Base-by-base conservation (phyloP, 2,113 vertebrate genomes). In the Pituophis catenifer region DNA sequence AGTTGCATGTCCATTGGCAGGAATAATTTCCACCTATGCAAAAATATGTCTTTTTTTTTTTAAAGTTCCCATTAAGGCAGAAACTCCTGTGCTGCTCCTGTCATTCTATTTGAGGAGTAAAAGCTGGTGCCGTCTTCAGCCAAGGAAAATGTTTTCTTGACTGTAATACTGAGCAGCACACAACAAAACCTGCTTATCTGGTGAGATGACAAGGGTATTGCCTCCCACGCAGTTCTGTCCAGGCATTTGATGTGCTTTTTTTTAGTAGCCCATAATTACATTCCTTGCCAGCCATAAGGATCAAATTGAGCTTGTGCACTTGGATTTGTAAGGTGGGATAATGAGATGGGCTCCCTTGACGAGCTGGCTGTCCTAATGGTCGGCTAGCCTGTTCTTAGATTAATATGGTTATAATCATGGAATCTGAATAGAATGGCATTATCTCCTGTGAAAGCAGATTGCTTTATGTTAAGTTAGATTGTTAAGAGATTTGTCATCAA, bases 21-120 rank as follows among this genome's bases (percentile, higher is more conserved):
- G 94, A 97, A 95, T 96, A 92, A 97, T 96, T 97, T 95, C 95
- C 93, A 95, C 93, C 70, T 95, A 89, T 91, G 90, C 59, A 94
- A 94, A 97, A 90, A 90, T 54, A 95, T 94, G 92, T 95, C 90
- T 93, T 57, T 94, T 93, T 58, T 59, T 59, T 59, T 3, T 2
- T 95, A 59, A 95, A 96, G n/a, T 94, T 93, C 85, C 88, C 44
- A 95, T 93, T 93, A 96, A 94, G 95, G 93, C 48, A 95, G 95
- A 96, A 92, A 94, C n/a, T 95, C 19, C 24, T 55, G 24, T 94
- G 29, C 89, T 96, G 88, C 92, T 86, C 23, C 29, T 53, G 93
- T 59, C 97, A 55, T 93, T 94, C 91, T 91, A 92, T 44, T 92
- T 94, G 58, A 95, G 50, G 29, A 94, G 3, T 86, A 86, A 96